These are phyloP conservation scores for Schlechtendalia chinensis DNA, from an alignment of 1,140 invertebrate species.

Conservation along the genomic window DNA sequence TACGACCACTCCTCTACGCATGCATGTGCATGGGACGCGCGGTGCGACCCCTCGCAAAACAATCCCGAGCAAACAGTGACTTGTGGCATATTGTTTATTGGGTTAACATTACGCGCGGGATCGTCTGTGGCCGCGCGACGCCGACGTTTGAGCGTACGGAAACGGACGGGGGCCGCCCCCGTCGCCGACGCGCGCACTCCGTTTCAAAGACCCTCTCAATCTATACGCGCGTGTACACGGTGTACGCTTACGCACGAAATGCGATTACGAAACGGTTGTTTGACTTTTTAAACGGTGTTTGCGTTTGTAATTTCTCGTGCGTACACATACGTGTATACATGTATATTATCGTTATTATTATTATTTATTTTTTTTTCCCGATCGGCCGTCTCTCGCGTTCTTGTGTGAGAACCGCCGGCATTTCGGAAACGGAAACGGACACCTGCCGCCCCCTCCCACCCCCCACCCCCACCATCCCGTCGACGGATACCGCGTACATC, in stretches of 20 bases:
- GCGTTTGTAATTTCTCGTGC: slow-evolving; percentile 19
- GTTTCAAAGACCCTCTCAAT: slow-evolving; percentile 30
- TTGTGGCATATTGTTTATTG: slow-evolving; percentile 50
- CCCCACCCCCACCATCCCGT: too few relatives aligned
- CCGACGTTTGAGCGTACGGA: too few relatives aligned
- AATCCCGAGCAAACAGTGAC: slow-evolving; percentile 47
- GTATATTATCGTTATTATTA: too few relatives aligned
- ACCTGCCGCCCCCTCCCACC: slow-evolving; percentile 1
- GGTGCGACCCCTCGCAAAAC: not conserved
- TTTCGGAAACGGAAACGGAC: slow-evolving; percentile 48
- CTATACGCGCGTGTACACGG: not conserved
- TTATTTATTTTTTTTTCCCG: too few relatives aligned
- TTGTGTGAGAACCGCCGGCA: slow-evolving; percentile 24
- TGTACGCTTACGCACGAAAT: not conserved
- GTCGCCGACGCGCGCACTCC: slow-evolving; percentile 31
- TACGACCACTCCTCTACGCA: slow-evolving; percentile 26
- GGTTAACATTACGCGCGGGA: slow-evolving; percentile 42
- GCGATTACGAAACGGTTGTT: slow-evolving; percentile 49
- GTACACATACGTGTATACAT: too few relatives aligned
- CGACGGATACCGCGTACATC: too few relatives aligned
- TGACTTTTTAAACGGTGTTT: slow-evolving; percentile 49
- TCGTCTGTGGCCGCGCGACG: not conserved
- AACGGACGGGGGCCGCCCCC: too few relatives aligned
- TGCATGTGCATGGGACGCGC: not conserved
- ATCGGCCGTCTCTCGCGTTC: not conserved